phyloP scores from a whole-genome alignment of 2,888 invertebrate species.

The Aleiodes alternator region DNA sequence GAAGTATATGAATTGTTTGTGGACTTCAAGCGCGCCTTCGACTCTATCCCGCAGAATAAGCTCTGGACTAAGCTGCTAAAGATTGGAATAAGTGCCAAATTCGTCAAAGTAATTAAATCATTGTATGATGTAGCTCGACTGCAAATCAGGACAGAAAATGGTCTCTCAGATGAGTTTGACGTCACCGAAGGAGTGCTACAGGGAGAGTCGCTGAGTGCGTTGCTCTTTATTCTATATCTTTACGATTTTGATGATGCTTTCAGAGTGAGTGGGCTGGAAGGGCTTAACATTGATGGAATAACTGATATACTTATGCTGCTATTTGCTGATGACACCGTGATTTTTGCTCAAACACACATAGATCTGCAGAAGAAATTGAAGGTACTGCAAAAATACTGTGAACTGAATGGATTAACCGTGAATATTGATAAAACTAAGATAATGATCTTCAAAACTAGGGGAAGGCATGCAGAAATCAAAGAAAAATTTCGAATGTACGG shows the following conservation, averaged over 20 bases:
- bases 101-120: slow-evolving; percentile 45
- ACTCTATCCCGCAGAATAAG: slow-evolving; percentile 46
- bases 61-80: slow-evolving; percentile 50
- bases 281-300: slow-evolving; percentile 46
- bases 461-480: too few species aligned
- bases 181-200: slow-evolving; percentile 16
- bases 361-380: slow-evolving; percentile 37
- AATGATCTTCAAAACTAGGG: too few species aligned
- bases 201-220: slow-evolving; percentile 44
- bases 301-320: slow-evolving; percentile 43
- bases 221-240: slow-evolving; percentile 48
- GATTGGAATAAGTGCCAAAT: slow-evolving; percentile 50
- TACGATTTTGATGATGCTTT: slow-evolving; percentile 47
- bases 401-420: background rate
- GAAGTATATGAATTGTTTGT: slow-evolving; percentile 53
- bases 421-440: too few species aligned
- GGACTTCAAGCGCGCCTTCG: slow-evolving; percentile 53
- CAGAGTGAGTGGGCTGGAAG: slow-evolving; percentile 39
- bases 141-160: slow-evolving; percentile 30
- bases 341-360: slow-evolving; percentile 41
- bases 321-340: slow-evolving; percentile 49
- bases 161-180: slow-evolving; percentile 42
- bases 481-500: too few species aligned
- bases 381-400: slow-evolving; percentile 37
- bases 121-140: slow-evolving; percentile 42